Evolutionary conservation across 2,113 vertebrate genomes (phyloP).

Genomic region (Dipodomys spectabilis): DNA sequence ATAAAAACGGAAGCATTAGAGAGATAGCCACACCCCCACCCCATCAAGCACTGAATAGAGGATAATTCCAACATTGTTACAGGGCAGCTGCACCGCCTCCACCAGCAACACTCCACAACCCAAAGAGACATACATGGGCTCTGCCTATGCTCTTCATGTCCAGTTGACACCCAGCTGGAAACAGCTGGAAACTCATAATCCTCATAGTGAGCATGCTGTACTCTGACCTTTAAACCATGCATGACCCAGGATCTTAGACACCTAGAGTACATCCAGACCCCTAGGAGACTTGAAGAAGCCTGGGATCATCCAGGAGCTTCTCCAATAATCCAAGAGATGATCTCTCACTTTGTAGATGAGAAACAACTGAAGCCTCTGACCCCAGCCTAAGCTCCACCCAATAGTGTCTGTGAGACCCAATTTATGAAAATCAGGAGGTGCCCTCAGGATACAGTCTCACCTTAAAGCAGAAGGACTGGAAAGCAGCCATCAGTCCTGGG

Average conservation of each 20-base stretch:
- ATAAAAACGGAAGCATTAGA: not conserved
- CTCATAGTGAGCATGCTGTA: not conserved
- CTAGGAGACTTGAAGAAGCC: not conserved
- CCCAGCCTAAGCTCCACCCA: not conserved
- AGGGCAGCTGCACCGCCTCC: not conserved
- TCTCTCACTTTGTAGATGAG: not conserved
- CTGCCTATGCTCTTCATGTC: not conserved
- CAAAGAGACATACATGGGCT: not conserved
- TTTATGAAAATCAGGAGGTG: not conserved
- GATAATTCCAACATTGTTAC: conserved; percentile 10
- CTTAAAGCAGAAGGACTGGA: not conserved
- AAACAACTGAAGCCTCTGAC: not conserved
- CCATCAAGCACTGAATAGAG: conserved; percentile 37
- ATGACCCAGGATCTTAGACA: not conserved
- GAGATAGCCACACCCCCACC: not conserved
- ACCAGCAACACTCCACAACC: not conserved
- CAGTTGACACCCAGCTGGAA: not conserved
- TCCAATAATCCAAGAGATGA: not conserved
- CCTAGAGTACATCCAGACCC: not conserved
- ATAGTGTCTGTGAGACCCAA: not conserved
- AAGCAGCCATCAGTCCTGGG: not conserved
- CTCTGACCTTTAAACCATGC: not conserved
- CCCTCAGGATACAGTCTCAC: not conserved
- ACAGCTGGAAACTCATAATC: not conserved
- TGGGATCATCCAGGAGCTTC: not conserved